These are phyloP conservation scores for Lepilemur ruficaudatus DNA, from an alignment of 2,797 vertebrate species.

Conservation along the genomic window DNA sequence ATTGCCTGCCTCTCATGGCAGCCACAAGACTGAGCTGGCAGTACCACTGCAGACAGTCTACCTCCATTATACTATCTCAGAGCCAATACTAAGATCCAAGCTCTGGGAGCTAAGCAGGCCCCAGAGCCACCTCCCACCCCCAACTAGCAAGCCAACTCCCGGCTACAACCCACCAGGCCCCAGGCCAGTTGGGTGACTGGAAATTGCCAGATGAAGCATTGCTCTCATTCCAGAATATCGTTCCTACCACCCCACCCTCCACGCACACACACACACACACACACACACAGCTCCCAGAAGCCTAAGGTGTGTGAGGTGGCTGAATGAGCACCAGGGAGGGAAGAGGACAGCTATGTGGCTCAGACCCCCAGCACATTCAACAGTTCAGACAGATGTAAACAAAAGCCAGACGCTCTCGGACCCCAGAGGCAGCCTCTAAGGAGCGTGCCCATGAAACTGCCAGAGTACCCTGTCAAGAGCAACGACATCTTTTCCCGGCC, in stretches of 20 bases:
- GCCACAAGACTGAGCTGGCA: conserved; percentile 64
- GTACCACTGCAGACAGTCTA: conserved; percentile 72
- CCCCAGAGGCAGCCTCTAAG: not conserved
- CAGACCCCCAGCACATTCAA: not conserved
- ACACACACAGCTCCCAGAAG: not conserved
- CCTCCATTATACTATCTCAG: conserved; percentile 50
- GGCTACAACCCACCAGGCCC: not conserved
- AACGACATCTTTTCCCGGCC: not conserved
- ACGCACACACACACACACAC: not conserved
- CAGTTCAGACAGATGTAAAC: not conserved
- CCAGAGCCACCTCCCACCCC: not conserved
- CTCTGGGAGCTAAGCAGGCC: not conserved
- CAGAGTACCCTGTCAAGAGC: not conserved
- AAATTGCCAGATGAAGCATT: not conserved
- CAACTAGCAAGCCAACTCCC: not conserved
- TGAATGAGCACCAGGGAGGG: not conserved
- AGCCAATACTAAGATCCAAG: no score
- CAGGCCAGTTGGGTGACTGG: not conserved
- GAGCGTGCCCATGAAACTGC: not conserved
- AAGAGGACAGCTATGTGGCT: not conserved
- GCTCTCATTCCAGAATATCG: not conserved
- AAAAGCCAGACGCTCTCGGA: not conserved
- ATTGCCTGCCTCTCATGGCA: not conserved
- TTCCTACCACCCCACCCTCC: not conserved
- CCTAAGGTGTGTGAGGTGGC: not conserved